Percentiles rank a stretch among this genome's conserved stretches.
Conservation (phyloP, 2,113 vertebrate species). For the Cephalophus harveyi region DNA sequence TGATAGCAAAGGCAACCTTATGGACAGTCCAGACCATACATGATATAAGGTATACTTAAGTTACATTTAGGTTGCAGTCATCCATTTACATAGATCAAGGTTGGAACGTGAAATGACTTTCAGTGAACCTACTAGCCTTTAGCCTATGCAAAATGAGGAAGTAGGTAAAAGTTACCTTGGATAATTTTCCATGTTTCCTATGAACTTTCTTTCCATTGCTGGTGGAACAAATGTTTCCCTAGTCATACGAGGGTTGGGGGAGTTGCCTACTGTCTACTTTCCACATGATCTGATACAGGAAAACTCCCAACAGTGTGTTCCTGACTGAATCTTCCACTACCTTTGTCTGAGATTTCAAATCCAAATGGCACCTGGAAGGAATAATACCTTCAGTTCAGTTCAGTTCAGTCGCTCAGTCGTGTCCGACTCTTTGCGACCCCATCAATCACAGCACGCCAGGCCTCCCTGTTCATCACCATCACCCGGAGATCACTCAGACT, state of each 20-base stretch:
- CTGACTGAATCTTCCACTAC: not conserved
- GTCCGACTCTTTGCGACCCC: too few relatives aligned
- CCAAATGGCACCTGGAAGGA: not conserved
- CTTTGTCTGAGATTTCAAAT: not conserved
- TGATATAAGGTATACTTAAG: not conserved
- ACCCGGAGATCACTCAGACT: too few relatives aligned
- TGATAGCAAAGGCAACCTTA: not conserved
- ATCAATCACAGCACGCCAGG: too few relatives aligned
- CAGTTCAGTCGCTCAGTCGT: too few relatives aligned
- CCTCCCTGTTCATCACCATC: too few relatives aligned
- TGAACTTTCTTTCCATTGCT: not conserved
- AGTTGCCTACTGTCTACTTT: not conserved
- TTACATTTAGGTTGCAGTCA: not conserved
- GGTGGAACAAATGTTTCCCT: not conserved
- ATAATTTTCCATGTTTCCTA: not conserved
- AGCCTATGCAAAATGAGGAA: not conserved
- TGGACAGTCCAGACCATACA: not conserved
- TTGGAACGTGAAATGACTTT: not conserved
- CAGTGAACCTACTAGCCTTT: not conserved
- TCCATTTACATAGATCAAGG: not conserved
- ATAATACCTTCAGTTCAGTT: not conserved
- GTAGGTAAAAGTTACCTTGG: not conserved
- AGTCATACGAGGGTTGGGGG: not conserved
- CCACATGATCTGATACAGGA: not conserved
- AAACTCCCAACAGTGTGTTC: not conserved